Percentiles rank a stretch among this genome's conserved stretches.
These are phyloP conservation scores for Oxyteleia sp. DNA, from an alignment of 2,888 invertebrate species.

Conservation along the genomic window DNA sequence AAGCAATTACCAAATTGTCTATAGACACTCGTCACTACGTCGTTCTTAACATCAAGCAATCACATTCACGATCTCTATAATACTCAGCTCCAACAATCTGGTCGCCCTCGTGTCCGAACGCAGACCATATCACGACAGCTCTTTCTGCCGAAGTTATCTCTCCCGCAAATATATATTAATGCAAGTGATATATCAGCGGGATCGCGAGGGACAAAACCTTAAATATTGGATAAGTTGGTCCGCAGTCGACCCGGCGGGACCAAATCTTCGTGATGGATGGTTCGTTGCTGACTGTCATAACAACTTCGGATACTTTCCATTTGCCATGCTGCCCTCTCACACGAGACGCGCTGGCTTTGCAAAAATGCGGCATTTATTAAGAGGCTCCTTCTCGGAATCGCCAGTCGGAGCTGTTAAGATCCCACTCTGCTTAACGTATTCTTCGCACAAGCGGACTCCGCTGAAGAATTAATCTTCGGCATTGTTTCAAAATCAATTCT, in stretches of 20 bases:
- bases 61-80: conserved; percentile 32
- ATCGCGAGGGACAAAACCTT: conserved; percentile 87
- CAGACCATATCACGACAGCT: conserved; percentile 49
- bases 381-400: conserved; percentile 49
- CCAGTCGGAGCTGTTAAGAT: conserved; percentile 35
- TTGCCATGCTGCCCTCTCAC: conserved; percentile 37
- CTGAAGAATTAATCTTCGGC: conserved; percentile 6
- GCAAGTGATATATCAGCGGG: conserved; percentile 87
- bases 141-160: conserved; percentile 80
- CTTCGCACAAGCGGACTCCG: conserved; percentile 14
- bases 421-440: conserved; percentile 1
- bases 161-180: conserved; percentile 88
- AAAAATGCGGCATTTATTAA: conserved; percentile 72
- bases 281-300: conserved; percentile 87
- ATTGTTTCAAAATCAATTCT: conserved; percentile 18
- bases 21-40: too few relatives aligned
- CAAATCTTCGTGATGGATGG: conserved; percentile 87
- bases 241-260: conserved; percentile 84
- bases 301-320: conserved; percentile 80
- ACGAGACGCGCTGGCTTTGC: conserved; percentile 51
- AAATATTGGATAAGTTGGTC: conserved; percentile 87
- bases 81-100: conserved; percentile 39
- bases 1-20: too few relatives aligned
- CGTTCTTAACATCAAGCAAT: conserved; percentile 4
- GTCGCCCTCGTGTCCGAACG: conserved; percentile 50